Percentiles rank a stretch among this genome's conserved stretches.
Evolutionary conservation across 2,113 vertebrate species (phyloP).

Genomic region (Rhinogobius similis): DNA sequence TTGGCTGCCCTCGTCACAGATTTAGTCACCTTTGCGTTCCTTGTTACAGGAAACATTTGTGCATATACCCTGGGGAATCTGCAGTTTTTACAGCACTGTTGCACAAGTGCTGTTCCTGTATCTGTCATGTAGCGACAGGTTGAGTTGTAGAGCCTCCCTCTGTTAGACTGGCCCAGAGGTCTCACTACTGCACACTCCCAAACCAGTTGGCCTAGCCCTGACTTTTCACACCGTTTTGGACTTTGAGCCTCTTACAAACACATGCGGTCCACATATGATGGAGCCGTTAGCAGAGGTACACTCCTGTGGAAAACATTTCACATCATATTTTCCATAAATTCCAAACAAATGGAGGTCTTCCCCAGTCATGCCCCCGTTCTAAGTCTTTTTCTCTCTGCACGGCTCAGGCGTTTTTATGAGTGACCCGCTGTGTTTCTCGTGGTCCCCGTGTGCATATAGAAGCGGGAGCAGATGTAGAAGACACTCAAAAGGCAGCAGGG

Average conservation of each 20-base stretch:
- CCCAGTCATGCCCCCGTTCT: not conserved
- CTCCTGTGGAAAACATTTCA: not conserved
- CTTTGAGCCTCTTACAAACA: slow-evolving; percentile 1
- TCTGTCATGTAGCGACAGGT: slow-evolving; percentile 33
- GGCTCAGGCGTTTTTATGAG: slow-evolving; percentile 44
- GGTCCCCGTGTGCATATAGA: slow-evolving; percentile 41
- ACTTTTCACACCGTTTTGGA: not conserved
- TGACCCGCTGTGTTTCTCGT: slow-evolving; percentile 37
- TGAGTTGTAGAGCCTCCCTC: slow-evolving; percentile 8
- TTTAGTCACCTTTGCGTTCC: slow-evolving; percentile 28
- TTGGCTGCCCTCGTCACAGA: slow-evolving; percentile 8
- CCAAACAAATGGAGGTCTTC: slow-evolving; percentile 28
- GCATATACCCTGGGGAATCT: slow-evolving; percentile 2
- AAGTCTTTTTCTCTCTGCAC: slow-evolving; percentile 33
- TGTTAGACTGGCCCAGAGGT: slow-evolving; percentile 40
- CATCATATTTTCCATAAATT: slow-evolving; percentile 43
- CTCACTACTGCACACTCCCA: slow-evolving; percentile 27
- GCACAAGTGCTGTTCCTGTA: slow-evolving; percentile 19
- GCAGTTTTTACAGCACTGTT: slow-evolving; percentile 20
- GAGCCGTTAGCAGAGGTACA: slow-evolving; percentile 7
- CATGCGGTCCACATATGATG: slow-evolving; percentile 16
- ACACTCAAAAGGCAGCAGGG: slow-evolving; percentile 25
- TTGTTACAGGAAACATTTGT: slow-evolving; percentile 40
- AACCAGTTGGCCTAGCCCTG: slow-evolving; percentile 43
- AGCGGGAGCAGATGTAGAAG: slow-evolving; percentile 55